These are phyloP conservation scores for Heteromyza rotundicornis DNA, from an alignment of 2,888 invertebrate genomes.

Conservation along the genomic window DNA sequence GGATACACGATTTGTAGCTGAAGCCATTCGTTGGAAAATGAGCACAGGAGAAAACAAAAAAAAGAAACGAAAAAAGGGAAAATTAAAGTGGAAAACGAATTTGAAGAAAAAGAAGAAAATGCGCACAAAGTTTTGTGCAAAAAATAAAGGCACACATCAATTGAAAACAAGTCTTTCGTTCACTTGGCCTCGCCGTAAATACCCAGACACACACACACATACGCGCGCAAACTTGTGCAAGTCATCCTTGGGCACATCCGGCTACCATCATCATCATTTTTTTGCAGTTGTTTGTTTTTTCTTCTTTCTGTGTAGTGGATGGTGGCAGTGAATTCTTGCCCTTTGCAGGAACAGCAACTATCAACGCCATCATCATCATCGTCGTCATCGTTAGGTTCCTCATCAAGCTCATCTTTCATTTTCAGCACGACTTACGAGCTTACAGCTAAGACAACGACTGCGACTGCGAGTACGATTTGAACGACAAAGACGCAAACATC, in stretches of 20 bases:
- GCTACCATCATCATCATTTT: too few relatives aligned
- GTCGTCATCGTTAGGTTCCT: conserved; percentile 6
- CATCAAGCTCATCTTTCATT: conserved; percentile 20
- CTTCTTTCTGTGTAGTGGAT: too few relatives aligned
- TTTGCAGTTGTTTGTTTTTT: not conserved
- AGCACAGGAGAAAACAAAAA: not conserved
- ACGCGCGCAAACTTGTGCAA: not conserved
- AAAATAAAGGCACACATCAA: not conserved
- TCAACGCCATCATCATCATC: not conserved
- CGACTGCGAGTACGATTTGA: not conserved
- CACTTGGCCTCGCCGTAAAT: not conserved
- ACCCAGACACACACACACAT: not conserved
- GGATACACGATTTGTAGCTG: conserved; percentile 14
- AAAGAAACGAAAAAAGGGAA: not conserved
- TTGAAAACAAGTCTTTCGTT: not conserved
- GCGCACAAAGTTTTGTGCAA: not conserved
- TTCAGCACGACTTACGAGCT: conserved; percentile 8
- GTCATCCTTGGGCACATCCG: not conserved
- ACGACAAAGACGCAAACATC: not conserved
- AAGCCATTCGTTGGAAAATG: not conserved
- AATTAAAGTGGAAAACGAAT: not conserved
- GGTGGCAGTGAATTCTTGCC: not conserved
- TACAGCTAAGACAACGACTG: not conserved
- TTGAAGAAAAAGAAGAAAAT: not conserved
- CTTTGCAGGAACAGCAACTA: not conserved